phyloP scores from a whole-genome alignment of 2,797 vertebrate genomes.

The Epinephelus awoara region DNA sequence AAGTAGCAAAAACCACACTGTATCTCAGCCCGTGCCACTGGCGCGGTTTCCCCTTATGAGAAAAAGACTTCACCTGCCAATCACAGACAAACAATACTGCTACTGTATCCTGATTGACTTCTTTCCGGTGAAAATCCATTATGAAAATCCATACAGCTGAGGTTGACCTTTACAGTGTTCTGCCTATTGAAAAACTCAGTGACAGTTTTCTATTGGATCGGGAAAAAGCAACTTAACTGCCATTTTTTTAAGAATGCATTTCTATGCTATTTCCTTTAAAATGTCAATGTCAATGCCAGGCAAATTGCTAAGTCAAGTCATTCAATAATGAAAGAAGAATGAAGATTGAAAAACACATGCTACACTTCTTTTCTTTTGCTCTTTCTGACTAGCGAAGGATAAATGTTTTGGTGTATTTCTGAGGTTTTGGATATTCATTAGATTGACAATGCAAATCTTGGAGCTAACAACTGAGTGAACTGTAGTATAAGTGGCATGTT shows the following conservation, averaged over 20 bases:
- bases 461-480: not conserved
- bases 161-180: constrained; percentile 72
- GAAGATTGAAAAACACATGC: constrained; percentile 9
- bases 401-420: not conserved
- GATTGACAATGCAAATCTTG: not conserved
- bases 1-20: not conserved
- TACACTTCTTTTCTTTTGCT: not conserved
- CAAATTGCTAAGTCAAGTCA: constrained; percentile 69
- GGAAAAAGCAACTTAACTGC: constrained; percentile 64
- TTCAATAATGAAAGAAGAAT: constrained; percentile 60
- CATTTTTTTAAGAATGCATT: constrained; percentile 58
- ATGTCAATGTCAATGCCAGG: constrained; percentile 79
- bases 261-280: constrained; percentile 68
- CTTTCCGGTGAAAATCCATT: constrained; percentile 65
- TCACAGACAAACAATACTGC: constrained; percentile 41
- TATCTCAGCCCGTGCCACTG: not conserved
- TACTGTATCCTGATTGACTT: constrained; percentile 53
- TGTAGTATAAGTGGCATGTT: not conserved
- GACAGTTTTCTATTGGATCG: constrained; percentile 45
- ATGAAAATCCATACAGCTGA: constrained; percentile 71
- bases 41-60: not conserved
- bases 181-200: constrained; percentile 59
- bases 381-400: not conserved
- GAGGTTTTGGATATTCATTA: constrained; percentile 16
- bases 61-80: constrained; percentile 44